Evolutionary conservation across 2,797 vertebrate species (phyloP), one percentile per base, ranked within the genome.

Genomic region (Chromobotia macracanthus): DNA sequence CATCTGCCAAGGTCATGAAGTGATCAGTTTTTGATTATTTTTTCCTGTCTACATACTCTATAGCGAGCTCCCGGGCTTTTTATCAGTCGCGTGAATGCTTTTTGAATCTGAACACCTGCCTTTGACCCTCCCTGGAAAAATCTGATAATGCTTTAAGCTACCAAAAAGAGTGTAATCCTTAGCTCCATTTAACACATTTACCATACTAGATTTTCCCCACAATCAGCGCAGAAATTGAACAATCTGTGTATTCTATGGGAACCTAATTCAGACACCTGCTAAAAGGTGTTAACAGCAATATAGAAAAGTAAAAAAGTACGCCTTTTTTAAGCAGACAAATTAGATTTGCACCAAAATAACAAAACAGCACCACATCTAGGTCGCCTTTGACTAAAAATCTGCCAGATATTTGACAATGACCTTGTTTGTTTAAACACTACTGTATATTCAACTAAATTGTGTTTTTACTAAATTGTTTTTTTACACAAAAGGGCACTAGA

Each of bases 381-480:
- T 19, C n/a, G 50, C 50, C 8, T 53, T 53, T 55, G n/a, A 63
- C 56, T 25, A 0, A 28, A 72, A 13, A 13, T 74, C 58, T 50
- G 35, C 8, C 11, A 31, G 56, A 63, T 5, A 15, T 19, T 73
- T 1, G 3, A 15, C 51, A 55, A 55, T 55, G 51, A 55, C n/a
- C 51, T 55, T 7, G n/a, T n/a, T 48, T 25, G 1, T 46, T n/a
- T 13, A 48, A 61, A 15, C 21, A 73, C 72, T 38, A 38, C 35
- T 38, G 35, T 38, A 19, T 5, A 28, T 66, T 25, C 0, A 25
- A 75, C 74, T 58, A 67, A 46, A 67, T 13, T 67, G 4, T 56
- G 55, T 38, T 38, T 38, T 38, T 67, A 75, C 74, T 58, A 67
- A 46, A 67, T 13, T 67, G 4, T 56, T 41, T 38, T 38, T 38